Percentiles rank a stretch among this genome's conserved stretches.
Conservation (phyloP, 1,140 invertebrate genomes). For the Drosophila grimshawi region DNA sequence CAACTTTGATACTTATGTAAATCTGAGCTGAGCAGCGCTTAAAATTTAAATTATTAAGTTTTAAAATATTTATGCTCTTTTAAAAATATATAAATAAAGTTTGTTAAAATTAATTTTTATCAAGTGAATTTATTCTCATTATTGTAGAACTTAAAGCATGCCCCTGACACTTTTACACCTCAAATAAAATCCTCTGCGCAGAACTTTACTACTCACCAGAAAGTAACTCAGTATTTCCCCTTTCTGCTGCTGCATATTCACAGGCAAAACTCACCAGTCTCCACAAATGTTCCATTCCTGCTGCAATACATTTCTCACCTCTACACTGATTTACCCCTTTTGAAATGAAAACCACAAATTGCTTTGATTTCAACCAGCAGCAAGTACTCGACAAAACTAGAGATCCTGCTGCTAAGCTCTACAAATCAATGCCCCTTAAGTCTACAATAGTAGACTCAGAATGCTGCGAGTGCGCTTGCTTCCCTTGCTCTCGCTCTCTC, state of each 20-base stretch:
- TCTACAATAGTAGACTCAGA: conserved; percentile 9
- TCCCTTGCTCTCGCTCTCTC: neutral
- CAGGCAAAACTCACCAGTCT: conserved; percentile 7
- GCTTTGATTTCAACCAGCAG: neutral
- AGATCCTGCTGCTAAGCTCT: conserved; percentile 25
- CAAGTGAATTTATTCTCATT: neutral
- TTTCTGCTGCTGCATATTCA: neutral
- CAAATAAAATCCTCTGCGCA: neutral
- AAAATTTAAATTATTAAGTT: no score
- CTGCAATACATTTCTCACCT: neutral
- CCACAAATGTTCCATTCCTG: conserved; percentile 9
- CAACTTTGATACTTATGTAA: no score
- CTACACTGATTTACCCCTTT: conserved; percentile 15
- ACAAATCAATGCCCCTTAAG: conserved; percentile 26
- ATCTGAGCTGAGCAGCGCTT: no score
- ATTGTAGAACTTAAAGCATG: neutral
- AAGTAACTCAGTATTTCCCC: neutral
- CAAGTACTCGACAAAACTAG: neutral
- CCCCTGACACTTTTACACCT: neutral
- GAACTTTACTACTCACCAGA: neutral
- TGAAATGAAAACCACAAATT: neutral
- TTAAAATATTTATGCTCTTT: no score
- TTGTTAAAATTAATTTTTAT: no score
- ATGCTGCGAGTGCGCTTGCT: neutral
- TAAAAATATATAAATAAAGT: no score